Conservation (phyloP, 2,888 invertebrate species). For the Polydrusus tereticollis region DNA sequence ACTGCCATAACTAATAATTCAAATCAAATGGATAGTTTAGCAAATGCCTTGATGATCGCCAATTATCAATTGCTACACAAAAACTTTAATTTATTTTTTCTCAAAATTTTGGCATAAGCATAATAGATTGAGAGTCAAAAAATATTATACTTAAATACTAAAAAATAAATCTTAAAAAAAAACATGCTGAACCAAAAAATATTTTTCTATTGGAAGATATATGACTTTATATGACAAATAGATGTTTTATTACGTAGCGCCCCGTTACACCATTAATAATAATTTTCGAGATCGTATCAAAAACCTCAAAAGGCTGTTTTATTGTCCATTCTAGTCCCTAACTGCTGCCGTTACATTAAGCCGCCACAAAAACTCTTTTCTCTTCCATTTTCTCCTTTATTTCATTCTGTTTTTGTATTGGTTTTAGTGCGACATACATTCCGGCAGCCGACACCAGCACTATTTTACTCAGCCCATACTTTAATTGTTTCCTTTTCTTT, state of each 20-base stretch:
- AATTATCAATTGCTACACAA: too few relatives aligned
- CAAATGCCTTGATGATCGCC: too few relatives aligned
- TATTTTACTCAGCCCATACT: constrained; percentile 25
- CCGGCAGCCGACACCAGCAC: neutral
- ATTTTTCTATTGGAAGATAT: neutral
- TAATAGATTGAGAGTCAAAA: too few relatives aligned
- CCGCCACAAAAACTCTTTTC: constrained; percentile 30
- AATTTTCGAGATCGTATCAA: constrained; percentile 38
- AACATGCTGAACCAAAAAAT: neutral
- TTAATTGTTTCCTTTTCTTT: constrained; percentile 38
- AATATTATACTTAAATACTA: too few relatives aligned
- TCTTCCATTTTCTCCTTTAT: constrained; percentile 31
- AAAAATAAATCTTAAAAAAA: neutral
- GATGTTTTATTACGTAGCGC: constrained; percentile 29
- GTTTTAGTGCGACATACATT: constrained; percentile 37
- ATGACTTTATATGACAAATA: constrained; percentile 40
- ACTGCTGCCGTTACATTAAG: constrained; percentile 31
- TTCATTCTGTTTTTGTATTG: constrained; percentile 37
- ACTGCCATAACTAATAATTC: too few relatives aligned
- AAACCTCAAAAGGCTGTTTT: constrained; percentile 36
- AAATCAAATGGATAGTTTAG: too few relatives aligned
- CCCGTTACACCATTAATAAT: constrained; percentile 44
- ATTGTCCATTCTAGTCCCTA: constrained; percentile 35
- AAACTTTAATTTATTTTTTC: too few relatives aligned
- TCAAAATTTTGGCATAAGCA: too few relatives aligned